Evolutionary conservation across 1,140 invertebrate genomes (phyloP), one percentile per base, ranked within the genome.

Genomic region (Pseudoatta argentina): DNA sequence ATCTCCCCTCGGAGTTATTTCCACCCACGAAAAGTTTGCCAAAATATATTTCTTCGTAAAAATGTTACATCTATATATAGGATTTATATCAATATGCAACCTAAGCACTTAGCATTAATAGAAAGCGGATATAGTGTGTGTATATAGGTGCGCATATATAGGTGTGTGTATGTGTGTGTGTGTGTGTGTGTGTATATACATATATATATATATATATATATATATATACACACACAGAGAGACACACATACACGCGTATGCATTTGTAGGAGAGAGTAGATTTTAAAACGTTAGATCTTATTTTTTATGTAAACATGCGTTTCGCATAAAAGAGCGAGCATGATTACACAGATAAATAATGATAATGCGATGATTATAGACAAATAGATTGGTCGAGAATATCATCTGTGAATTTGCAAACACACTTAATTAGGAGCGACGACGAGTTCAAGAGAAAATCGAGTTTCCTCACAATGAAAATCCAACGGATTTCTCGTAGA

Each of bases 321-420:
- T 27, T 66, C 21, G 72, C 39, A 39, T 39, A 34, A 55, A 51
- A 51, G 7, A 89, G 81, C 48, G 44, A 66, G 81, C 64, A 34
- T 81, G 73, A 51, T 75, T 75, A 83, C 24, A 82, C 24, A 39
- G 79, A 81, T 55, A 81, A 48, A 81, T 18, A 82, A 48, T 73
- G 55, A 1, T 48, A 72, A 75, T 73, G 69, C 24, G 55, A 71
- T 86, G 69, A 83, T 79, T 92, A 88, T 93, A 93, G 93, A 94
- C 92, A 94, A 93, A 89, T 90, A 94, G 93, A 94, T 94, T 94
- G 94, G 93, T 94, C 93, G 88, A 83, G 79, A 94, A 91, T 92
- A 91, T 92, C 83, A 91, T 91, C 81, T 72, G 89, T 64, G 39
- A 77, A 76, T 59, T 53, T 21, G 55, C 18, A 88, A 85, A 82